These are phyloP conservation scores for Alethe castanea DNA, from an alignment of 2,113 vertebrate genomes.

Conservation along the genomic window DNA sequence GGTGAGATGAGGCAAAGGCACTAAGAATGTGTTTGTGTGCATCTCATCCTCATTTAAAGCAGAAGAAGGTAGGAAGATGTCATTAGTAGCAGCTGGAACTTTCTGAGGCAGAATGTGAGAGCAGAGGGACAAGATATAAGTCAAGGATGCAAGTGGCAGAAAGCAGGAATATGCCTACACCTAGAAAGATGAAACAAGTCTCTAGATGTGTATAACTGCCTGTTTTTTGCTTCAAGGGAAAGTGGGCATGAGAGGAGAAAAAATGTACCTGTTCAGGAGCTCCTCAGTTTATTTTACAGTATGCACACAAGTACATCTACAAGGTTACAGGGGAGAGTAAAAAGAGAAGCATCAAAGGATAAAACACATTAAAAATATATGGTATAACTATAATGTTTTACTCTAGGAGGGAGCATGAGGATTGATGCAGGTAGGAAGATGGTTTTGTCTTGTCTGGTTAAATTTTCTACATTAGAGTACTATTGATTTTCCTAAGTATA, in stretches of 20 bases:
- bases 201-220: not conserved
- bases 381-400: not conserved
- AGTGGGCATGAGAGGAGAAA: not conserved
- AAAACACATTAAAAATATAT: not conserved
- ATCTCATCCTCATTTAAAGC: not conserved
- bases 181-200: not conserved
- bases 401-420: not conserved
- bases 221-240: not conserved
- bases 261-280: not conserved
- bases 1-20: not conserved
- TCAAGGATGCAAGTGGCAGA: not conserved
- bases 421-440: not conserved
- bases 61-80: not conserved
- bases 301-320: not conserved
- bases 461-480: constrained; percentile 57
- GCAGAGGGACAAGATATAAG: not conserved
- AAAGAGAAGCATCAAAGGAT: not conserved
- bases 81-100: not conserved
- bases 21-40: not conserved
- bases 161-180: not conserved
- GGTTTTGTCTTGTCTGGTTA: constrained; percentile 37
- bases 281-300: not conserved
- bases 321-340: not conserved
- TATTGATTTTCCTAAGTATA: constrained; percentile 67
- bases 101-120: not conserved